Conservation (phyloP, 1,140 invertebrate species). For the Pseudoatta argentina region DNA sequence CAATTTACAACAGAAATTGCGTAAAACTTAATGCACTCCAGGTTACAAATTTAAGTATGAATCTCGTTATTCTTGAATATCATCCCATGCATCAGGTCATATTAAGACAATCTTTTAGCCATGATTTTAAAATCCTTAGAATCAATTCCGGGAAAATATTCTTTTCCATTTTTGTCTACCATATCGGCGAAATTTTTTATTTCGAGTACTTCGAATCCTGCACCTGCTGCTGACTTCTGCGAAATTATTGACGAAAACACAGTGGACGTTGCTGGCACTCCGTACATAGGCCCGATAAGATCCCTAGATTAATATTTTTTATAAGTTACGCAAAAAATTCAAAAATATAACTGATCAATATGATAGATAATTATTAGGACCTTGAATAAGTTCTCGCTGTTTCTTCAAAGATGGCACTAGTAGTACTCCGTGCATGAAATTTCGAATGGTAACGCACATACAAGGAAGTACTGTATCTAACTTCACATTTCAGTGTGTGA, state of each 20-base stretch:
- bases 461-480: no score
- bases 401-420: no score
- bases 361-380: background rate
- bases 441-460: no score
- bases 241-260: constrained; percentile 71
- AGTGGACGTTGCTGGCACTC: constrained; percentile 62
- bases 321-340: background rate
- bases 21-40: no score
- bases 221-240: constrained; percentile 63
- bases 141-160: constrained; percentile 63
- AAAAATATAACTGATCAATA: background rate
- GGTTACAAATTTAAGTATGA: background rate
- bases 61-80: background rate
- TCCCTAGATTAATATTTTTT: constrained; percentile 43
- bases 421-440: no score
- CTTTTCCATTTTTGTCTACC: constrained; percentile 59
- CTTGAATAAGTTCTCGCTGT: no score
- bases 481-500: no score
- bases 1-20: no score
- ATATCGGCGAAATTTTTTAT: constrained; percentile 59
- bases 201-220: constrained; percentile 59
- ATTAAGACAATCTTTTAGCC: constrained; percentile 60
- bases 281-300: constrained; percentile 64
- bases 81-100: background rate
- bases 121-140: constrained; percentile 61